Conservation (phyloP, 35 echinoderm and acorn worm genomes). For the Ptychodera flava region DNA sequence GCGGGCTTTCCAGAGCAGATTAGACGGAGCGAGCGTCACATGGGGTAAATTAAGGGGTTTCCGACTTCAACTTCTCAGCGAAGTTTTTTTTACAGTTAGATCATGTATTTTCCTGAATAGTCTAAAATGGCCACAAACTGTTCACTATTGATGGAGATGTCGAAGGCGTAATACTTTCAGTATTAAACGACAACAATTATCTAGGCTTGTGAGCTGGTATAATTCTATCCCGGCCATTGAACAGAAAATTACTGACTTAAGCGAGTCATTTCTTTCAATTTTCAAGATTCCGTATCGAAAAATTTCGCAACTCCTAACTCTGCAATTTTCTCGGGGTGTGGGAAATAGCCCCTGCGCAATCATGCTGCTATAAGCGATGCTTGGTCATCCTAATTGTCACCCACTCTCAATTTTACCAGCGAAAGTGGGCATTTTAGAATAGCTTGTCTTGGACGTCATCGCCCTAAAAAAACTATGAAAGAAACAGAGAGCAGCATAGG, state of each 20-base stretch:
- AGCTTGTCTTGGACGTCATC: too few relatives aligned
- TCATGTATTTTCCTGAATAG: not conserved
- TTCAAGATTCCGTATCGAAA: not conserved
- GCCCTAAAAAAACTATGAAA: too few relatives aligned
- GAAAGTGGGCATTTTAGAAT: too few relatives aligned
- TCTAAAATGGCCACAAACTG: too few relatives aligned
- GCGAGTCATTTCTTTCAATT: not conserved
- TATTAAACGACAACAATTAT: not conserved
- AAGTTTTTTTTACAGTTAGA: not conserved
- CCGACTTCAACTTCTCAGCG: not conserved
- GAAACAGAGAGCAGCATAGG: too few relatives aligned
- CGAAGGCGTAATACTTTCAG: not conserved
- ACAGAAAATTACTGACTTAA: conserved; percentile 2
- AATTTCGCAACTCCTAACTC: not conserved
- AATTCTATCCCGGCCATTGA: not conserved
- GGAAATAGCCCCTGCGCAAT: not conserved
- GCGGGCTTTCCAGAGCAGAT: not conserved
- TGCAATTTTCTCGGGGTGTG: not conserved
- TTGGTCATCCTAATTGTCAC: not conserved
- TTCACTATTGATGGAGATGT: not conserved
- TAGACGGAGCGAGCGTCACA: not conserved
- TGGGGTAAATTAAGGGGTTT: not conserved
- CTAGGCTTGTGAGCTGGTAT: not conserved
- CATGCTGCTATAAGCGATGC: not conserved
- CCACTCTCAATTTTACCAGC: too few relatives aligned